Base-by-base conservation (phyloP, 2,797 vertebrate species). In the Gambusia yucatana region DNA sequence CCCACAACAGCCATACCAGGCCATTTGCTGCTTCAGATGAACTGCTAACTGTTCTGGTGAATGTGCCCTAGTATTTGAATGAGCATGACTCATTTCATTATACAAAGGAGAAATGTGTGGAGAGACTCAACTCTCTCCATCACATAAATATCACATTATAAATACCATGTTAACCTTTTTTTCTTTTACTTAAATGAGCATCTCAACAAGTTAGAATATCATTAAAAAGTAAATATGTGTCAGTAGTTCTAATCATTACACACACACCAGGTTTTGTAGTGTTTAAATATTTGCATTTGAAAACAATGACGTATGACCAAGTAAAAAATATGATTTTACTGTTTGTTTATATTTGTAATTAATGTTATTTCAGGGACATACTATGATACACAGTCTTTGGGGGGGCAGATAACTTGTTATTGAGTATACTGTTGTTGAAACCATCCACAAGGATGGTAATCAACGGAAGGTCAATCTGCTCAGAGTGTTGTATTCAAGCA, bases 1-100 rank as follows among this genome's bases (percentile, higher is more conserved):
- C 80, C 77, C 82, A n/a, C 78, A 76, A 76, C 78, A 77, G 72
- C 73, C 47, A 70, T 22, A 86, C 22, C 47, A 13, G 65, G 50
- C 72, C 72, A 43, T 43, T 61, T 16, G 69, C 73, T 48, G 70
- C 39, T 72, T 39, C 52, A 61, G 22, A 1, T 73, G 28, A 72
- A 73, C 73, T 57, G 39, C 6, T 0, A n/a, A 67, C 77, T 61
- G 28, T 55, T 84, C 59, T 28, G n/a, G 72, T 78, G 33, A 71
- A 28, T 48, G n/a, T 70, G 70, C 67, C 36, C 36, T 67, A 41
- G 36, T 28, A 70, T n/a, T 70, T 70, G 39, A 70, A 43, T 70
- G 67, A 70, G 25, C 41, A 44, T 70, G 67, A 70, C 25, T 70
- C 67, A 44, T 43, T 70, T 43, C 16, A 43, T 43, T 25, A 70